These are phyloP conservation scores for Phymastichus coffea DNA, from an alignment of 1,140 invertebrate genomes.

Conservation along the genomic window DNA sequence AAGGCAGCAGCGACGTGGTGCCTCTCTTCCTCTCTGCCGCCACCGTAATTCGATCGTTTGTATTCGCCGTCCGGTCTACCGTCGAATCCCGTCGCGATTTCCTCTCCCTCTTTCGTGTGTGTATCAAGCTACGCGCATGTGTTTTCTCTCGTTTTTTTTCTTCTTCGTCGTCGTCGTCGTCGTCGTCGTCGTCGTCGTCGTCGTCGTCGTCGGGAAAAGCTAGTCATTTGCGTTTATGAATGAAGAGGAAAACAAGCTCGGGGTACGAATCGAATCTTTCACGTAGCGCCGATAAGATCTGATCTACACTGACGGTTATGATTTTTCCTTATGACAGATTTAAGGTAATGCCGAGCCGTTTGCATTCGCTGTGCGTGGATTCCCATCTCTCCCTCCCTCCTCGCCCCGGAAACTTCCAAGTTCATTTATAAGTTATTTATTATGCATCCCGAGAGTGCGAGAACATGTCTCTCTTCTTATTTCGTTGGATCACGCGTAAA, in stretches of 20 bases:
- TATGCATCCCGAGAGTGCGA: no score
- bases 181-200: neutral
- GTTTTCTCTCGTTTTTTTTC: neutral
- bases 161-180: neutral
- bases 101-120: constrained; percentile 27
- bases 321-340: constrained; percentile 16
- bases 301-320: constrained; percentile 11
- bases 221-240: constrained; percentile 18
- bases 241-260: constrained; percentile 7
- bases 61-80: constrained; percentile 40
- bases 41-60: constrained; percentile 49
- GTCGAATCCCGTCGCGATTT: neutral
- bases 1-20: no score
- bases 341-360: neutral
- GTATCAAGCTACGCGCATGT: constrained; percentile 11
- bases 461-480: no score
- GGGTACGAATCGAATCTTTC: constrained; percentile 13
- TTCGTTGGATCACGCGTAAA: no score
- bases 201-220: neutral
- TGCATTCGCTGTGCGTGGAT: neutral
- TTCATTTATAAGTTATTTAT: no score
- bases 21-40: no score
- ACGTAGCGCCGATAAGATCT: constrained; percentile 8
- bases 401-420: no score
- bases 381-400: neutral